phyloP scores from a whole-genome alignment of 2,113 vertebrate species.

The Labeo rohita region DNA sequence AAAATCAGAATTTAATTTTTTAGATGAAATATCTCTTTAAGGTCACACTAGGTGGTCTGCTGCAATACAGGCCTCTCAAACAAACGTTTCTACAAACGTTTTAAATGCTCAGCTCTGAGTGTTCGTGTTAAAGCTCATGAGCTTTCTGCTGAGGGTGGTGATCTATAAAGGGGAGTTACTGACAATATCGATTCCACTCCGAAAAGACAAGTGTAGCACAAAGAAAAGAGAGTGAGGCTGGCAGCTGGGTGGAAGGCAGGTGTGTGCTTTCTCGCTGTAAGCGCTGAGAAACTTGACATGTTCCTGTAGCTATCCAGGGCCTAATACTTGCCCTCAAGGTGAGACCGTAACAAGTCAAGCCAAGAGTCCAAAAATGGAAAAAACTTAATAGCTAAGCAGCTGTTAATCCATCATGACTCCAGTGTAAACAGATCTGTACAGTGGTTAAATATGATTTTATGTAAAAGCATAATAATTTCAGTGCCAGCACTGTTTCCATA shows the following conservation, averaged over 20 bases:
- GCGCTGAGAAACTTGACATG: background rate
- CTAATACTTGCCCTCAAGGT: conserved; percentile 32
- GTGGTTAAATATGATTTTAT: background rate
- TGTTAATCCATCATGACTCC: background rate
- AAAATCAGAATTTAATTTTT: background rate
- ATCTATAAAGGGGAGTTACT: conserved; percentile 27
- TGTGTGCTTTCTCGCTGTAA: conserved; percentile 12
- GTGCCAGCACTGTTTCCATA: background rate
- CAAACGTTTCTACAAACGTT: background rate
- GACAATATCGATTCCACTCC: conserved; percentile 7
- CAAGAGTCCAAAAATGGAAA: conserved; percentile 34
- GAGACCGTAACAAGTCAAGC: conserved; percentile 46
- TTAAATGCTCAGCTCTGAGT: conserved; percentile 20
- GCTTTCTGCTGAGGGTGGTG: conserved; percentile 29
- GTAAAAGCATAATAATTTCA: background rate
- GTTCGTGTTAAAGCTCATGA: conserved; percentile 19
- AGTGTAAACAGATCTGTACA: background rate
- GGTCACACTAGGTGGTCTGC: background rate
- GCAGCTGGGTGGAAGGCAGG: conserved; percentile 31
- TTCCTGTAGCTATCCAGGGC: background rate
- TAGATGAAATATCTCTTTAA: background rate
- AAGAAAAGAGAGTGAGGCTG: background rate
- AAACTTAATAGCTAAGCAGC: background rate
- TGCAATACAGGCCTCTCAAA: background rate
- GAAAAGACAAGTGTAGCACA: conserved; percentile 14